Conservation (phyloP, 1,140 invertebrate species). For the Drosophila tristis region DNA sequence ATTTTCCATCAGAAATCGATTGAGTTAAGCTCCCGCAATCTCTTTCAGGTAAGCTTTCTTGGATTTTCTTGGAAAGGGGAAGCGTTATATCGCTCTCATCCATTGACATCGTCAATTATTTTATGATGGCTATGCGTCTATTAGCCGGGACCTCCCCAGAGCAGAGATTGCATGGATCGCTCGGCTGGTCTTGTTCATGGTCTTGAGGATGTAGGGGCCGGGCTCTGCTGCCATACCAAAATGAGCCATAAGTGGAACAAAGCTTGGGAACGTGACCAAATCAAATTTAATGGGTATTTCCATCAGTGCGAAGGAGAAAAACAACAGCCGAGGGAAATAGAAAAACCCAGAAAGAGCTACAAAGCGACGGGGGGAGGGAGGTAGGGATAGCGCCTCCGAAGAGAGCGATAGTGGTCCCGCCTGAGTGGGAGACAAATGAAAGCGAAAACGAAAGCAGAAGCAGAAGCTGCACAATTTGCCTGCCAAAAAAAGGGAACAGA, state of each 20-base stretch:
- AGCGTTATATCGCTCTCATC: not conserved
- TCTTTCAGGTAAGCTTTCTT: constrained; percentile 2
- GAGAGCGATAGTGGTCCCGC: no score
- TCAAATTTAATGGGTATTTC: constrained; percentile 80
- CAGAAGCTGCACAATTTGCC: constrained; percentile 33
- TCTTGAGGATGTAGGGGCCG: not conserved
- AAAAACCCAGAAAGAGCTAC: constrained; percentile 12
- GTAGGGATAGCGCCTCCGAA: not conserved
- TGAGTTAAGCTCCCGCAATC: no score
- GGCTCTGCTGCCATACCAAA: constrained; percentile 39
- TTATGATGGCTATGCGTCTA: constrained; percentile 70
- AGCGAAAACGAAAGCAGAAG: constrained; percentile 43
- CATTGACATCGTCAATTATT: constrained; percentile 65
- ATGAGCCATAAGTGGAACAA: constrained; percentile 84
- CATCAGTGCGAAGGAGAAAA: constrained; percentile 46
- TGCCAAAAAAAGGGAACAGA: constrained; percentile 37
- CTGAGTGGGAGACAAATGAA: constrained; percentile 1
- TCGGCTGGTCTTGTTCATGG: not conserved
- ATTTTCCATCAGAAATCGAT: no score
- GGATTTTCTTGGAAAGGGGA: constrained; percentile 1
- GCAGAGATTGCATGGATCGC: constrained; percentile 64
- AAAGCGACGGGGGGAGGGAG: not conserved
- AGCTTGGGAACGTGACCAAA: constrained; percentile 83
- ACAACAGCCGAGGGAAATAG: constrained; percentile 28
- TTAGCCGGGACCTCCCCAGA: constrained; percentile 32